Evolutionary conservation across 2,113 vertebrate species (phyloP), one percentile per base, ranked within the genome.

Genomic region (Halichoeres trimaculatus): DNA sequence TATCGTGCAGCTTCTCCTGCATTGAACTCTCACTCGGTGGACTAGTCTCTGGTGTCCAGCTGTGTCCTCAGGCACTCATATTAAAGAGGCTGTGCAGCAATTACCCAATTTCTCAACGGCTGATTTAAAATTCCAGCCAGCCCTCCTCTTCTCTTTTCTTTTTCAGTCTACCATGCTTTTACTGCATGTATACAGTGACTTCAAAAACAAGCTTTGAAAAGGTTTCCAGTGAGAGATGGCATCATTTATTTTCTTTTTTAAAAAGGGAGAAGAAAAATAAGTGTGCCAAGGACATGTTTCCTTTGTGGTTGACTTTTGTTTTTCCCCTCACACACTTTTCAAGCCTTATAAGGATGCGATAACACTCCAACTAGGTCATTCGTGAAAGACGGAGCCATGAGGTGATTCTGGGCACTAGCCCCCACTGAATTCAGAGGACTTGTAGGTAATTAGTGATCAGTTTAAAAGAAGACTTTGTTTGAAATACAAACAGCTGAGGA

Each of bases 31-130:
- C 67, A 69, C 74, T 40, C 67, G 3, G 41, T 68, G 57, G 79
- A 82, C 61, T 81, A 60, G 70, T 86, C 75, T 84, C 71, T 74
- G 74, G 78, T 85, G 83, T 88, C 87, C 85, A 82, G 85, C 86
- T 90, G 85, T 74, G 83, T 74, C 83, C 61, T 85, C 20, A 26
- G 81, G 69, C 55, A 9, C 73, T 80, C 22, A 22, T 47, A 78
- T 85, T 83, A 80, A 91, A 75, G 40, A 78, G 26, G n/a, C 59
- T 60, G 51, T 70, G 64, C 53, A 30, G 67, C 81, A 83, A 88
- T 92, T 86, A 91, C 76, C 74, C 71, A 78, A 57, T 78, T 81
- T 79, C 56, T 75, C 61, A 40, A 55, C 41, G 20, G 54, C 74
- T 79, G 61, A 70, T 57, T 45, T 81, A 80, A 85, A 36, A 69